A percentile compares a stretch with the other conserved stretches of the same genome.
Evolutionary conservation across 2,113 vertebrate species (phyloP).

Genomic region (Boulengeromyrus knoepffleri): DNA sequence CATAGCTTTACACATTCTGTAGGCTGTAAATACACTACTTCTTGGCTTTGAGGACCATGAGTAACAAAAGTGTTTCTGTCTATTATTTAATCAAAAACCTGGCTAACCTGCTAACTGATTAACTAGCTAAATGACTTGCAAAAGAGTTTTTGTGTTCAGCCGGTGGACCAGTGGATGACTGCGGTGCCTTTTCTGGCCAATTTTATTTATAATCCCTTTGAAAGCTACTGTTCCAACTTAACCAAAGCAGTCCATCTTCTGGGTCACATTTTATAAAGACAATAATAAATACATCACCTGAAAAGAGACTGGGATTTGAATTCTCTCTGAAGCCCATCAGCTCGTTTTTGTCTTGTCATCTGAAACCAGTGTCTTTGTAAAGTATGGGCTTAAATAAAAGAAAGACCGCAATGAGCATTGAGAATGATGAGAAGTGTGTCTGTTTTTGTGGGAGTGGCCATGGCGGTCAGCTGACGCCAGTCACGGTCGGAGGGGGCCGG

Average conservation of each 20-base stretch:
- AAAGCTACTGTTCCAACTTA: background rate
- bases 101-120: background rate
- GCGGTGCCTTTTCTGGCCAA: background rate
- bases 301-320: background rate
- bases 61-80: background rate
- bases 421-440: conserved; percentile 27
- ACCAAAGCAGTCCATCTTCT: conserved; percentile 11
- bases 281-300: background rate
- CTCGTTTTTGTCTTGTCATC: background rate
- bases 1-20: background rate
- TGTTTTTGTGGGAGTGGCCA: conserved; percentile 26
- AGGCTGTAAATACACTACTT: background rate
- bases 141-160: background rate
- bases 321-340: background rate
- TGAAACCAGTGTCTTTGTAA: conserved; percentile 20
- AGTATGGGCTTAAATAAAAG: background rate
- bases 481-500: background rate
- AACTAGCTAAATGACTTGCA: background rate
- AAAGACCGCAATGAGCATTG: background rate
- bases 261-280: background rate
- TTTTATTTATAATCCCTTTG: background rate
- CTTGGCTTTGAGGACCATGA: background rate
- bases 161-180: background rate
- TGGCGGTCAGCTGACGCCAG: conserved; percentile 18
- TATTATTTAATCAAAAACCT: conserved; percentile 14